Evolutionary conservation across 2,797 vertebrate species (phyloP), one percentile per base, ranked within the genome.

Genomic region (Margarornis squamiger): DNA sequence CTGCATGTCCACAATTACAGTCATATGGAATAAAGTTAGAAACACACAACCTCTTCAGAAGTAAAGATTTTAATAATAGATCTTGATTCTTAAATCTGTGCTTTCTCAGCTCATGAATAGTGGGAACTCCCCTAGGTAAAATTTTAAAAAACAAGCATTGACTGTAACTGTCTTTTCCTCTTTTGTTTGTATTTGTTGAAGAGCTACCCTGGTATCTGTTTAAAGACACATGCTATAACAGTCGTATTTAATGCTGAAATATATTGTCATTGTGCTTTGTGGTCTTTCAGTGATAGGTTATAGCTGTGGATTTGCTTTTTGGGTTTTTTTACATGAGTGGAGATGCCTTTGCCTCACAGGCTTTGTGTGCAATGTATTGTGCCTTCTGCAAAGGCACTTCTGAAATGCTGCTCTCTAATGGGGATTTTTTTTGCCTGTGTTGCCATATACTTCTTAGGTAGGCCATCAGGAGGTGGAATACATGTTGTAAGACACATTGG

Each of bases 91-190:
- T 76, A 75, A 91, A 72, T 92, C 93, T 81, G 11, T 89, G 62
- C 55, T 92, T 94, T 76, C 90, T 78, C 70, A 71, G 83, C 63
- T 84, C 71, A n/a, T 63, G 41, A 73, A 55, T 61, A 88, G 48
- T 93, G 85, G 91, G 92, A 97, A 90, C 76, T 92, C 91, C 94
- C 82, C 85, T 84, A 90, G 94, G 91, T 95, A 51, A 96, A 81
- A 92, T 92, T 76, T 55, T 6, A 9, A 59, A 82, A 86, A 94
- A 94, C 52, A 86, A 81, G 23, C 79, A 63, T 73, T 92, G 92
- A 93, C 88, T 91, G 36, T 92, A 66, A 94, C 90, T 93, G 91
- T 93, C 95, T 92, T 93, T 88, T 90, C 85, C 73, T 82, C 91
- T 90, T 66, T 76, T 71, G 58, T 78, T 91, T 59, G 3, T 81